Conservation (phyloP, 2,888 invertebrate species). For the Brachyopa scutellaris region DNA sequence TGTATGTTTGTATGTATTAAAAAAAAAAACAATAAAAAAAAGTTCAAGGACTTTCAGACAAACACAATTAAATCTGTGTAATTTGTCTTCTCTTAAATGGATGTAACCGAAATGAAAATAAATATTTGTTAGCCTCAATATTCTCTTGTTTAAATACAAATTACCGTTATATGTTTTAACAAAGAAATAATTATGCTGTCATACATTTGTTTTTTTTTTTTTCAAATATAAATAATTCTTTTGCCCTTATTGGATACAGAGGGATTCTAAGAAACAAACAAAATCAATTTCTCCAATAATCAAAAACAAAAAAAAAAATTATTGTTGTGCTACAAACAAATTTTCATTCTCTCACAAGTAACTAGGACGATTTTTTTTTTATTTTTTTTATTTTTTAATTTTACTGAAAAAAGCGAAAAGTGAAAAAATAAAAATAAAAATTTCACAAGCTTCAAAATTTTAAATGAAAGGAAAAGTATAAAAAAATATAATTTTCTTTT, state of each 20-base stretch:
- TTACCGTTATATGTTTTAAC: conserved; percentile 8
- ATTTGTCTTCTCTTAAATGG: conserved; percentile 52
- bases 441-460: conserved; percentile 71
- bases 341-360: conserved; percentile 70
- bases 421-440: conserved; percentile 55
- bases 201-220: conserved; percentile 34
- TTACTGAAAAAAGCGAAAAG: conserved; percentile 54
- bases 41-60: conserved; percentile 68
- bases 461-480: conserved; percentile 41
- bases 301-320: conserved; percentile 64
- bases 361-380: conserved; percentile 53
- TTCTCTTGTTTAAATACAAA: conserved; percentile 55
- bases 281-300: conserved; percentile 70
- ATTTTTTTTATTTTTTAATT: conserved; percentile 43
- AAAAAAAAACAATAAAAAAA: conserved; percentile 40
- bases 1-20: not conserved
- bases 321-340: conserved; percentile 72
- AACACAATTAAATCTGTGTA: conserved; percentile 69
- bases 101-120: conserved; percentile 14
- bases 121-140: conserved; percentile 47
- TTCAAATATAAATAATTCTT: conserved; percentile 69
- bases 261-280: conserved; percentile 71
- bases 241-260: conserved; percentile 61
- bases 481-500: conserved; percentile 22
- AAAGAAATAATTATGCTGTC: conserved; percentile 64